Evolutionary conservation across 35 echinoderm and acorn worm species (phyloP).

Genomic region (Hemicentrotus pulcherrimus): DNA sequence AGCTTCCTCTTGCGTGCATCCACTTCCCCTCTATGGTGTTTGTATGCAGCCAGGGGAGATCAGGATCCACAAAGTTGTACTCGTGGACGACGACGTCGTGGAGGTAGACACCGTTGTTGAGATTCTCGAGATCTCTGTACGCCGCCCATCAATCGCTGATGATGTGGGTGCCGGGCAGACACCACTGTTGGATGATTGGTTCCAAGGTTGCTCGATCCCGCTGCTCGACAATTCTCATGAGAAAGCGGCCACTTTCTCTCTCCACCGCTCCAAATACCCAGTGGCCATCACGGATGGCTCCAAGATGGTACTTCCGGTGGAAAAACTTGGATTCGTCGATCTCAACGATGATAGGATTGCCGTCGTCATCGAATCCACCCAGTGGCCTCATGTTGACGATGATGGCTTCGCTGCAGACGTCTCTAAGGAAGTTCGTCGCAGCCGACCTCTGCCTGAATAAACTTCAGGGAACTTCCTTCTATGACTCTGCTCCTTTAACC

Average conservation of each 20-base stretch:
- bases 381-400: too few species aligned
- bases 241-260: not conserved
- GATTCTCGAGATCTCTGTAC: not conserved
- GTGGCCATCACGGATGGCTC: not conserved
- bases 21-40: conserved; percentile 15
- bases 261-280: not conserved
- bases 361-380: too few species aligned
- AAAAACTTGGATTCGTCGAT: not conserved
- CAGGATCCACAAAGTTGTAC: not conserved
- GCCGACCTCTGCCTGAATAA: too few species aligned
- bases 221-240: not conserved
- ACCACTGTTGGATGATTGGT: not conserved
- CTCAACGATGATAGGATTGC: too few species aligned
- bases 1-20: not conserved
- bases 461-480: too few species aligned
- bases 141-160: not conserved
- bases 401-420: too few species aligned
- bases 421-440: too few species aligned
- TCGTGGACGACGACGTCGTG: not conserved
- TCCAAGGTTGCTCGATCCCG: not conserved
- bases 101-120: not conserved
- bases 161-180: not conserved
- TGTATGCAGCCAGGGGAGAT: not conserved
- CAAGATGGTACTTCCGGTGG: not conserved
- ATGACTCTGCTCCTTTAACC: too few species aligned